Evolutionary conservation across 2,113 vertebrate species (phyloP).

Genomic region (Perca schrenkii): DNA sequence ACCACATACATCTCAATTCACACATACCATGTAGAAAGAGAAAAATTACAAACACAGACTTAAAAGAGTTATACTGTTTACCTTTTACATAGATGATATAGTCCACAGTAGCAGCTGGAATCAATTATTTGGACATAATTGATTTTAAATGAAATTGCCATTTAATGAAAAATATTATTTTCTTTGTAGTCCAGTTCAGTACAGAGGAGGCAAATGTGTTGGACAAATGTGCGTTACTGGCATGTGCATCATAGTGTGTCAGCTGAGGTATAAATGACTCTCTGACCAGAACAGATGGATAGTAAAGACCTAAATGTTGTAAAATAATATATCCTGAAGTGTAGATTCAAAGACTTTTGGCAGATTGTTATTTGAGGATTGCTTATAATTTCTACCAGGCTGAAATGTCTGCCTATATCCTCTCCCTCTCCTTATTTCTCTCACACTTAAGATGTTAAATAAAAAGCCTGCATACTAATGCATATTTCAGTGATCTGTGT

Average conservation of each 20-base stretch:
- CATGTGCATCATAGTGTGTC: neutral
- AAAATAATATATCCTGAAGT: neutral
- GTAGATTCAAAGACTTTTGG: neutral
- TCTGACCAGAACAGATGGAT: constrained; percentile 26
- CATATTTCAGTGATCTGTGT: constrained; percentile 7
- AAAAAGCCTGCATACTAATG: constrained; percentile 11
- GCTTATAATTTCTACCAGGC: constrained; percentile 6
- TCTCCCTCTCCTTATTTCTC: neutral
- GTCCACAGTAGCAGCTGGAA: neutral
- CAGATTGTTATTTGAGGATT: neutral
- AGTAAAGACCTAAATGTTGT: neutral
- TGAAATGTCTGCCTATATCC: neutral
- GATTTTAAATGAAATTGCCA: no score
- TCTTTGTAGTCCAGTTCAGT: neutral
- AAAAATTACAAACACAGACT: neutral
- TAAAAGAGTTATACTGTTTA: neutral
- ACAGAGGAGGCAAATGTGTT: neutral
- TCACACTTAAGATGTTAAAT: constrained; percentile 18
- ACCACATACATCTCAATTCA: neutral
- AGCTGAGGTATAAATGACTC: neutral
- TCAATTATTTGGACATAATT: neutral
- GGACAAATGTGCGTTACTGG: neutral
- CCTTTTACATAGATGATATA: neutral
- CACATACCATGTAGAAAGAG: neutral
- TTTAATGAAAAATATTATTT: neutral